phyloP scores from a whole-genome alignment of 2,113 vertebrate genomes.

The Phoxinus phoxinus region DNA sequence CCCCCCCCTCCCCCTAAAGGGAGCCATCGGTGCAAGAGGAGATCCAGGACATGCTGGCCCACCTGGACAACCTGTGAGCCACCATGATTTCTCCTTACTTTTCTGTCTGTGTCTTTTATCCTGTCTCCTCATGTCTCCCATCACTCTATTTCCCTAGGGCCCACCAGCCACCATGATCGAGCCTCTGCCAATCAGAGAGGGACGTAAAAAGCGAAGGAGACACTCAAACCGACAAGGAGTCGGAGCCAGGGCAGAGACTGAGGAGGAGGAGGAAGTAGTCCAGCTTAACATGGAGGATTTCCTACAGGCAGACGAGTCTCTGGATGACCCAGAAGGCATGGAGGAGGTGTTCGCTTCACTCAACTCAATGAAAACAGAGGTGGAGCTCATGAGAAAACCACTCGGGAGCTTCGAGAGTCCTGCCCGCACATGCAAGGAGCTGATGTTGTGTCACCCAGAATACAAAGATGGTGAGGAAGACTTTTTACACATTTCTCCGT shows the following conservation, averaged over 20 bases:
- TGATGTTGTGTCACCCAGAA: constrained; percentile 83
- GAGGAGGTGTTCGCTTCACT: constrained; percentile 89
- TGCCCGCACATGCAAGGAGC: constrained; percentile 85
- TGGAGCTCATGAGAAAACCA: constrained; percentile 84
- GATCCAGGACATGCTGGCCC: constrained; percentile 57
- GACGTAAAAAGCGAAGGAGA: constrained; percentile 72
- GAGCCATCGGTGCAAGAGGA: constrained; percentile 52
- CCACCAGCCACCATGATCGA: constrained; percentile 73
- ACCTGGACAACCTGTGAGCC: constrained; percentile 57
- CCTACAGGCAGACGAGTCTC: constrained; percentile 66
- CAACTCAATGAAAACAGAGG: constrained; percentile 84
- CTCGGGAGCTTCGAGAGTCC: constrained; percentile 86
- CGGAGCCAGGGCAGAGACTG: constrained; percentile 59
- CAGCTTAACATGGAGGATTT: constrained; percentile 60
- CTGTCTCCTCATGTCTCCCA: neutral
- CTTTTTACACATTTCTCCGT: neutral
- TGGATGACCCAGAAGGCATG: constrained; percentile 79
- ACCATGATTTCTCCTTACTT: neutral
- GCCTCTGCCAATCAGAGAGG: constrained; percentile 73
- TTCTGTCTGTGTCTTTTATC: neutral
- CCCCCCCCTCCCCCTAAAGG: constrained; percentile 37
- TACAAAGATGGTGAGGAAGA: constrained; percentile 82
- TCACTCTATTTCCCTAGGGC: constrained; percentile 77
- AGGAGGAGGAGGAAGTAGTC: constrained; percentile 61
- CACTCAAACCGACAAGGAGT: constrained; percentile 52